phyloP scores from a whole-genome alignment of 2,797 vertebrate genomes.

The Etheostoma perlongum region DNA sequence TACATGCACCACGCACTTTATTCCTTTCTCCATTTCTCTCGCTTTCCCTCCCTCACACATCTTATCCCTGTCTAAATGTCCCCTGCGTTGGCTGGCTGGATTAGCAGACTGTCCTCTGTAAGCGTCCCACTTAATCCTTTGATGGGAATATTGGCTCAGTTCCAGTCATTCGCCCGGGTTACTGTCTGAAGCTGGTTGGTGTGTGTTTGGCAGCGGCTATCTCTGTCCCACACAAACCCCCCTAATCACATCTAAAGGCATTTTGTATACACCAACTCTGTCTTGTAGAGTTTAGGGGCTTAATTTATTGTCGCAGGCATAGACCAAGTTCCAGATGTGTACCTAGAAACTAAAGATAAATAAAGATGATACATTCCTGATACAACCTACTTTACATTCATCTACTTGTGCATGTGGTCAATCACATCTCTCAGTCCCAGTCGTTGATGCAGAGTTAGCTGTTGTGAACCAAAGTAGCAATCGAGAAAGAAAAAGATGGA shows the following conservation, averaged over 20 bases:
- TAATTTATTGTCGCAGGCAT: constrained; percentile 1
- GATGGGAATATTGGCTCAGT: constrained; percentile 66
- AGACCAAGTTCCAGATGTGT: background rate
- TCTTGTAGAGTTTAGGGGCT: constrained; percentile 15
- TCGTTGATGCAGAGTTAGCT: background rate
- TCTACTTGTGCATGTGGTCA: background rate
- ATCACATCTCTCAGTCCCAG: background rate
- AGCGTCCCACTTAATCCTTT: constrained; percentile 62
- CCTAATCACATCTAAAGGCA: constrained; percentile 37
- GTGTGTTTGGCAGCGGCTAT: constrained; percentile 1
- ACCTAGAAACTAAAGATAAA: background rate
- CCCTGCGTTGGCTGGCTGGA: constrained; percentile 31
- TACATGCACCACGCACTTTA: background rate
- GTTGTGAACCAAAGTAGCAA: background rate
- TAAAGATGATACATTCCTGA: no score
- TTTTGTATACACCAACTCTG: constrained; percentile 1
- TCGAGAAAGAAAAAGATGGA: background rate
- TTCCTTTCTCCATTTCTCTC: constrained; percentile 14
- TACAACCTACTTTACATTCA: constrained; percentile 4
- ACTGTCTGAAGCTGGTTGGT: constrained; percentile 25
- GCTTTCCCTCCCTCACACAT: constrained; percentile 1
- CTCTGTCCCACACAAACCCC: constrained; percentile 30
- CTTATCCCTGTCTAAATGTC: constrained; percentile 25
- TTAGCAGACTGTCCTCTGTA: constrained; percentile 54
- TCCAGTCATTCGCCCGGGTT: constrained; percentile 47